Base-by-base conservation (phyloP, 2,113 vertebrate genomes). In the Picathartes gymnocephalus region DNA sequence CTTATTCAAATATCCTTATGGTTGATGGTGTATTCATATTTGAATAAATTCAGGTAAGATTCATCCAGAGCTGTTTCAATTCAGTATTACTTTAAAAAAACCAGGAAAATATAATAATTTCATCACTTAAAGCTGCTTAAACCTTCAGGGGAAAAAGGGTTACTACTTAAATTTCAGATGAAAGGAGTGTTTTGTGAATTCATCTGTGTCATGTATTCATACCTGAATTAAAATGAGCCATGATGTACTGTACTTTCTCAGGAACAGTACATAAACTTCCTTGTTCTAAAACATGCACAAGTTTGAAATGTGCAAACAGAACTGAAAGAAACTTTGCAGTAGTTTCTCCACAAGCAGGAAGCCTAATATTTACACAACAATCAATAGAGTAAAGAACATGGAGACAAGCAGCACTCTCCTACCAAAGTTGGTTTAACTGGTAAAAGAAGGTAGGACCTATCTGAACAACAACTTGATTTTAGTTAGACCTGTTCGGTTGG, bases 121-220 rank as follows among this genome's bases (percentile, higher is more conserved):
- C 35, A 51, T 92, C 97, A 94, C 96, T 96, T 97, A 91, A 97
- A 96, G 56, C 83, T 93, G 70, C 93, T 97, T 96, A 95, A 95
- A 92, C 83, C 81, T 97, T 96, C 73, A 68, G 76, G 70, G 85
- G 51, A 14, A 93, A 96, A 93, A 95, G 94, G 66, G 94, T 97
- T 97, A 85, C 93, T 97, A 64, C 94, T 97, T 95, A 94, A 93
- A 93, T 92, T 92, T 93, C 95, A 86, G 94, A 92, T 98, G 98
- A 98, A 98, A 98, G 93, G 92, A 95, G 93, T 73, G 68, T 97
- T 96, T 98, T 98, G 97, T 98, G 95, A 98, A 98, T 98, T 98
- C 98, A 98, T 96, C 84, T 97, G 95, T 97, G 92, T 97, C 94
- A 96, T 95, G 79, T 96, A 96, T 97, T 98, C 97, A 97, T 98